Evolutionary conservation across 2,797 vertebrate genomes (phyloP).

Genomic region (Aythya fuligula): DNA sequence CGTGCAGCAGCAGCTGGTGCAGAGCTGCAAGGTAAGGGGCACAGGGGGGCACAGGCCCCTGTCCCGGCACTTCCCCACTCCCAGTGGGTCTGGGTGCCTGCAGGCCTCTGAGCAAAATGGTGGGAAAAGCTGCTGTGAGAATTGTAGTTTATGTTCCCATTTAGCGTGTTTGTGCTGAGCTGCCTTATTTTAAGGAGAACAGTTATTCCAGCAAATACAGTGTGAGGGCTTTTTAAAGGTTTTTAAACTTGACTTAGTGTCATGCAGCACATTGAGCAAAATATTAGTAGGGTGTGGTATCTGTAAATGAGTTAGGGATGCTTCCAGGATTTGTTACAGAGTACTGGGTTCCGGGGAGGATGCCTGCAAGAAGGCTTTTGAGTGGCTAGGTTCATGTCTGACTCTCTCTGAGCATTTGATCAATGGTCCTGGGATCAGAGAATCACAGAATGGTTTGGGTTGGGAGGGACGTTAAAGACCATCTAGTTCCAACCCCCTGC

Average conservation of each 20-base stretch:
- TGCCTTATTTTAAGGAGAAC: background rate
- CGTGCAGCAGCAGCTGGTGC: slow-evolving; percentile 92
- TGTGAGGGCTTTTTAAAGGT: background rate
- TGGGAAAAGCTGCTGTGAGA: background rate
- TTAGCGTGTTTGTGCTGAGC: background rate
- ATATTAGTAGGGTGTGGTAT: background rate
- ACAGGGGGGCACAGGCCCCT: background rate
- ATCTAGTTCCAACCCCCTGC: background rate
- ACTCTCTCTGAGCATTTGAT: background rate
- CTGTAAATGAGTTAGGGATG: background rate
- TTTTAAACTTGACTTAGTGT: background rate
- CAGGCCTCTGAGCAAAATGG: background rate
- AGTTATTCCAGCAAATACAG: background rate
- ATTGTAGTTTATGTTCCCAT: background rate
- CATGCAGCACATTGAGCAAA: background rate
- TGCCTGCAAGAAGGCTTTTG: background rate
- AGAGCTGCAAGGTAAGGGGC: slow-evolving; percentile 86
- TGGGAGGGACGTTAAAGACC: background rate
- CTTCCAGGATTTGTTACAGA: background rate
- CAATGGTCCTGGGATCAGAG: background rate
- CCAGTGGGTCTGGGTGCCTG: background rate
- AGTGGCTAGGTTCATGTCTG: background rate
- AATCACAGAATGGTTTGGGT: too few relatives aligned
- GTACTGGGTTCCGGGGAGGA: background rate
- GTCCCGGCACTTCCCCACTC: too few relatives aligned